phyloP scores from a whole-genome alignment of 2,113 vertebrate genomes.

The Mandrillus leucophaeus region DNA sequence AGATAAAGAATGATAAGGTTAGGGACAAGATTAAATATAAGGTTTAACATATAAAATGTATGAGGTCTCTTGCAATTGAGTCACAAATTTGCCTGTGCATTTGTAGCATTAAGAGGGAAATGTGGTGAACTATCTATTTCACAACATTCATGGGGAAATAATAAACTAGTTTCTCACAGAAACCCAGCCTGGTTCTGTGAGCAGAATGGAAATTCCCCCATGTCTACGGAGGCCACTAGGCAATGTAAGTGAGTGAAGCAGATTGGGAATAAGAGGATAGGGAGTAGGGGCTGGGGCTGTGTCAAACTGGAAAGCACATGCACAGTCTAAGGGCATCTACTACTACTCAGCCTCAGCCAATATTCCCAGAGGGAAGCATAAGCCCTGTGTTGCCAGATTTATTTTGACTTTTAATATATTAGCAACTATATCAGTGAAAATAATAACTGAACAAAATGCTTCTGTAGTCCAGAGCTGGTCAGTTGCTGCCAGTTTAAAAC shows the following conservation, averaged over 20 bases:
- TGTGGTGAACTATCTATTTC: not conserved
- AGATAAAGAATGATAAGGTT: slow-evolving; percentile 12
- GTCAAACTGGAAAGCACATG: not conserved
- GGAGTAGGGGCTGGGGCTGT: not conserved
- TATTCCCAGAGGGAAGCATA: not conserved
- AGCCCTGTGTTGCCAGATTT: not conserved
- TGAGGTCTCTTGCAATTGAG: not conserved
- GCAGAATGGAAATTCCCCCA: not conserved
- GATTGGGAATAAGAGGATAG: not conserved
- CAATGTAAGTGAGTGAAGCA: not conserved
- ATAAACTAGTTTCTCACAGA: not conserved
- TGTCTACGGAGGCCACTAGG: not conserved
- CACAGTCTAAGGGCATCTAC: not conserved
- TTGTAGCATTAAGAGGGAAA: slow-evolving; percentile 32
- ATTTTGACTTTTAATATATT: not conserved
- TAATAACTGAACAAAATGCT: not conserved
- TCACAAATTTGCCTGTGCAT: not conserved
- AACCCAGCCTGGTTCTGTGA: not conserved
- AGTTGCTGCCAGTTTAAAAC: not conserved
- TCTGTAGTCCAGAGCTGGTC: not conserved
- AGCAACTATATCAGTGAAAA: not conserved
- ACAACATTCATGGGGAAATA: slow-evolving; percentile 6
- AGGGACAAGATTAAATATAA: slow-evolving; percentile 18
- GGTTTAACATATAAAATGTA: slow-evolving; percentile 40
- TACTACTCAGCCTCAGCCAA: not conserved